phyloP scores from a whole-genome alignment of 2,888 invertebrate species.

The Tupiocoris notatus region DNA sequence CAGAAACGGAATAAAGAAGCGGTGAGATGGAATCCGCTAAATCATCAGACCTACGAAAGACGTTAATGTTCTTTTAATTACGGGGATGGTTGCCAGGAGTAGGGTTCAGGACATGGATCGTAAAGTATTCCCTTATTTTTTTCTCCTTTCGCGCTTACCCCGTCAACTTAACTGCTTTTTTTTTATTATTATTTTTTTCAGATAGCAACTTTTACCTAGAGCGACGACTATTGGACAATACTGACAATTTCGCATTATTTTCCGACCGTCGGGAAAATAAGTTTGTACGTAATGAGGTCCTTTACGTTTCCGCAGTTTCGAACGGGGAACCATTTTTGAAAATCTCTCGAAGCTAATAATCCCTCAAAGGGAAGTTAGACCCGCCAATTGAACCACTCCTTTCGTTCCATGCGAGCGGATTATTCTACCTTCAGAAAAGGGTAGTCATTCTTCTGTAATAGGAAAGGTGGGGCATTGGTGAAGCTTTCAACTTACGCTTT shows the following conservation, averaged over 20 bases:
- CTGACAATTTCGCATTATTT: too few species aligned
- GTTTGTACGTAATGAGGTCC: too few species aligned
- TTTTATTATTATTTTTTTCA: not conserved
- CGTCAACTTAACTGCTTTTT: not conserved
- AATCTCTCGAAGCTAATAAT: not conserved
- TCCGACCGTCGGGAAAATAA: too few species aligned
- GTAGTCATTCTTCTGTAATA: not conserved
- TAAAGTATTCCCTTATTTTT: conserved; percentile 18
- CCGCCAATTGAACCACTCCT: not conserved
- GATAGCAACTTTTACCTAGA: too few species aligned
- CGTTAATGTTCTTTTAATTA: conserved; percentile 45
- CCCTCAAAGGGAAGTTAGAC: not conserved
- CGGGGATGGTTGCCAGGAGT: conserved; percentile 42
- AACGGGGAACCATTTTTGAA: not conserved
- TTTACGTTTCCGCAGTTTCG: too few species aligned
- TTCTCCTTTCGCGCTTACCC: not conserved
- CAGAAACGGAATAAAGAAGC: too few species aligned
- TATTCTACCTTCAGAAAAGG: not conserved
- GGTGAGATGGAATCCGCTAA: conserved; percentile 27
- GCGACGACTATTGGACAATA: too few species aligned
- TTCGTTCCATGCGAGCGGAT: not conserved
- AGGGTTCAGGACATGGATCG: conserved; percentile 31
- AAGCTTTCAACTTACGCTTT: not conserved
- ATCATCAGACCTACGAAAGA: conserved; percentile 41
- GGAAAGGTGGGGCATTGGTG: not conserved